Percentiles rank a stretch among this genome's conserved stretches.
phyloP scores from a whole-genome alignment of 2,888 invertebrate genomes.

The Catocala fraxini region DNA sequence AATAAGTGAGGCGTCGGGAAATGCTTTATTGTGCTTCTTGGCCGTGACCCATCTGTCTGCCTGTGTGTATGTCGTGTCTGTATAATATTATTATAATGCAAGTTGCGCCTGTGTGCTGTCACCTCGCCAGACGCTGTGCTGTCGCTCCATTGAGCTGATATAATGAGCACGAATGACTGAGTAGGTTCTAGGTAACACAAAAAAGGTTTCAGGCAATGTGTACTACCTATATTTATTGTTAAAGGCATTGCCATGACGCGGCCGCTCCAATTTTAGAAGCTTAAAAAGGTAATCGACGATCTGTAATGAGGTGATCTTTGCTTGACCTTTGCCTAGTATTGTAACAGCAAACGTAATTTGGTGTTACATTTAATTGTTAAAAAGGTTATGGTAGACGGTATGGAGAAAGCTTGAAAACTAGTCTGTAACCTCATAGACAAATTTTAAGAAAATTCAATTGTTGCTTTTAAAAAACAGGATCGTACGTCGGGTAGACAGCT shows the following conservation, averaged over 20 bases:
- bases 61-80: slow-evolving; percentile 1
- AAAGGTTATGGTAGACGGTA: too few species aligned
- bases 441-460: too few species aligned
- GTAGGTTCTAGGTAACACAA: slow-evolving; percentile 12
- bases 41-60: slow-evolving; percentile 16
- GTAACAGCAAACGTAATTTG: too few species aligned
- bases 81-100: background rate
- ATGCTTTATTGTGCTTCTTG: slow-evolving; percentile 14
- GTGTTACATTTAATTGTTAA: too few species aligned
- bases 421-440: too few species aligned
- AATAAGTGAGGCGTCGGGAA: slow-evolving; percentile 9
- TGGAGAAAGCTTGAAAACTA: too few species aligned
- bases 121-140: slow-evolving; percentile 17
- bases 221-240: background rate
- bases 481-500: too few species aligned
- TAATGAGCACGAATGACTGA: slow-evolving; percentile 17
- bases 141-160: slow-evolving; percentile 16
- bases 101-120: slow-evolving; percentile 10
- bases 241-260: background rate
- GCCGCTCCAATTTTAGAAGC: background rate
- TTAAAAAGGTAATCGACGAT: background rate
- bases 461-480: too few species aligned
- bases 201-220: background rate
- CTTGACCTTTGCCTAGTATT: background rate
- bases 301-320: background rate